Evolutionary conservation across 2,113 vertebrate species (phyloP).

Genomic region (Morone chrysops): DNA sequence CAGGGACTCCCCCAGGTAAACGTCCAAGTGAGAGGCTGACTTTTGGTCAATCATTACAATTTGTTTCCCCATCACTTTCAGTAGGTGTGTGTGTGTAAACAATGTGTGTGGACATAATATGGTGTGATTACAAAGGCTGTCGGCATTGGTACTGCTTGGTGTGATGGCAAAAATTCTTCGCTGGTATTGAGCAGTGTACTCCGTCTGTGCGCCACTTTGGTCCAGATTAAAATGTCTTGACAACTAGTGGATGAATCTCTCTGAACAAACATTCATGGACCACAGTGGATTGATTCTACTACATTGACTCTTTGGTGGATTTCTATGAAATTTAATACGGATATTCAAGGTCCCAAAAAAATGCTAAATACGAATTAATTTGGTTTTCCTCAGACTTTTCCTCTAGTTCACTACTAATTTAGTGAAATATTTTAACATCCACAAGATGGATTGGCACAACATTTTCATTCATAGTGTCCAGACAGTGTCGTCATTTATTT

Average conservation of each 20-base stretch:
- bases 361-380: too few relatives aligned
- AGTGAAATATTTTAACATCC: too few relatives aligned
- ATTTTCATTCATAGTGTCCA: too few relatives aligned
- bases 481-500: too few relatives aligned
- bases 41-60: not conserved
- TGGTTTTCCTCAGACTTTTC: not conserved
- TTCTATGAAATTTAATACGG: not conserved
- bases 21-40: not conserved
- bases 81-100: not conserved
- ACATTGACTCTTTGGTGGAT: not conserved
- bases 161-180: too few relatives aligned
- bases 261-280: not conserved
- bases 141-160: not conserved
- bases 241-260: not conserved
- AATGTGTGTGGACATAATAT: not conserved
- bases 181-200: not conserved
- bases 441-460: too few relatives aligned
- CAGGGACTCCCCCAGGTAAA: constrained; percentile 90
- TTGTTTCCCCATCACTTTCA: not conserved
- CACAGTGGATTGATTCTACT: not conserved
- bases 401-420: not conserved
- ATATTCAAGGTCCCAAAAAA: not conserved
- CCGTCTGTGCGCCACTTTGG: not conserved
- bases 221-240: not conserved
- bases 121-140: not conserved